Base-by-base conservation (phyloP, 2,113 vertebrate genomes). In the Galemys pyrenaicus region DNA sequence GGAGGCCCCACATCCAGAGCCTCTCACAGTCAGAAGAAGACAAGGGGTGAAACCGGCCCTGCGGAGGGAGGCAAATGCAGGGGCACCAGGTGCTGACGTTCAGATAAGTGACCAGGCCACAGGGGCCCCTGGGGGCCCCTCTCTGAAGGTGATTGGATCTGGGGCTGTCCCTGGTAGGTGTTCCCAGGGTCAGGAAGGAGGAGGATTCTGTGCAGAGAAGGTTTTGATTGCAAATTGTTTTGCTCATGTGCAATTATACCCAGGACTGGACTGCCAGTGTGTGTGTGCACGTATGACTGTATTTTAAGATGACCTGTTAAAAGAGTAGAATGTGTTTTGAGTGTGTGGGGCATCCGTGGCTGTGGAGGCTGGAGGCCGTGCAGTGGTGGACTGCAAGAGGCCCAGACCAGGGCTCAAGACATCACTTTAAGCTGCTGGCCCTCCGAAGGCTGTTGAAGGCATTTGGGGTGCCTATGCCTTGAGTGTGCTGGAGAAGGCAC, bases 381-480 rank as follows among this genome's bases (percentile, higher is more conserved):
- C 39, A 37, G 41, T 20, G 56, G 44, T 4, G 39, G 15, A 28
- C 1, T 16, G 51, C 37, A 20, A 24, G 19, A 81, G 64, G 46
- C 32, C 44, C 19, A 58, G 60, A 16, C 35, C 3, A 16, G 39
- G 75, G 67, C 15, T 68, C 35, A 49, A 44, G 51, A 24, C 0
- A 7, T 67, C 11, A 11, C 24, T 58, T 60, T 11, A 64, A 77
- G 73, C 49, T 28, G 2, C 10, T 67, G 54, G 32, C 32, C 49
- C 41, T 41, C 4, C 32, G 67, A 64, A 49, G 16, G 20, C 30
- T 54, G 35, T 4, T 51, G 24, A 56, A 24, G 35, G 39, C 39
- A 37, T 32, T 15, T n/a, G 20, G 49, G 64, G 9, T 22, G 4
- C 12, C 0, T 1, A 5, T 0, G 7, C 0, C 19, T n/a, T 22